Evolutionary conservation across 2,113 vertebrate species (phyloP).

Genomic region (Meriones unguiculatus): DNA sequence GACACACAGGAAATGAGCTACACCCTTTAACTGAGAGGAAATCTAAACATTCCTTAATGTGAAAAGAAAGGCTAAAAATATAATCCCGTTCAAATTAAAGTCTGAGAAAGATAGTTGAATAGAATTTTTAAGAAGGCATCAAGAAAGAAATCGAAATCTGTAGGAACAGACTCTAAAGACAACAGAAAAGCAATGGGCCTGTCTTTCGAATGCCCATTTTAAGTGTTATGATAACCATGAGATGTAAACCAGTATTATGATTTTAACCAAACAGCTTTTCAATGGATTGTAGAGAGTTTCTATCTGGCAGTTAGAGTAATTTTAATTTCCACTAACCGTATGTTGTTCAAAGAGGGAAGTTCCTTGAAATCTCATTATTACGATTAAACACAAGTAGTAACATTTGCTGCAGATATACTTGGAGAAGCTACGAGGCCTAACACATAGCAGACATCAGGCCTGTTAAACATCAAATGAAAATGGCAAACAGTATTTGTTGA

Average conservation of each 20-base stretch:
- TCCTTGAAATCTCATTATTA: not conserved
- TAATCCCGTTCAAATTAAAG: constrained; percentile 32
- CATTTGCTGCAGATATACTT: not conserved
- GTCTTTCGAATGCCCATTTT: not conserved
- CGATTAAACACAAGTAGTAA: not conserved
- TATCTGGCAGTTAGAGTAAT: not conserved
- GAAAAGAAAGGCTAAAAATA: not conserved
- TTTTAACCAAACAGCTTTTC: not conserved
- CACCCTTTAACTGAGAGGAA: not conserved
- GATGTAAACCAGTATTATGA: not conserved
- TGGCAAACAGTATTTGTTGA: not conserved
- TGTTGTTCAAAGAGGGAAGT: not conserved
- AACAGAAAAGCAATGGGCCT: not conserved
- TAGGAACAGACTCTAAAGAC: not conserved
- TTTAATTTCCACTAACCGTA: not conserved
- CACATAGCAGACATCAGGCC: not conserved
- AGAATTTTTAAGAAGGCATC: constrained; percentile 9
- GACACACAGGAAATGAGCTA: constrained; percentile 66
- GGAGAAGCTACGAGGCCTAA: not conserved
- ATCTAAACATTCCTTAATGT: not conserved
- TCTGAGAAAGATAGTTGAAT: not conserved
- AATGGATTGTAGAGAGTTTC: not conserved
- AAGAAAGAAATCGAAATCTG: not conserved
- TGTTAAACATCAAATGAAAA: constrained; percentile 27
- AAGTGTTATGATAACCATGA: not conserved